A percentile compares a stretch with the other conserved stretches of the same genome.
Evolutionary conservation across 2,888 invertebrate species (phyloP).

Genomic region (Busseola fusca): DNA sequence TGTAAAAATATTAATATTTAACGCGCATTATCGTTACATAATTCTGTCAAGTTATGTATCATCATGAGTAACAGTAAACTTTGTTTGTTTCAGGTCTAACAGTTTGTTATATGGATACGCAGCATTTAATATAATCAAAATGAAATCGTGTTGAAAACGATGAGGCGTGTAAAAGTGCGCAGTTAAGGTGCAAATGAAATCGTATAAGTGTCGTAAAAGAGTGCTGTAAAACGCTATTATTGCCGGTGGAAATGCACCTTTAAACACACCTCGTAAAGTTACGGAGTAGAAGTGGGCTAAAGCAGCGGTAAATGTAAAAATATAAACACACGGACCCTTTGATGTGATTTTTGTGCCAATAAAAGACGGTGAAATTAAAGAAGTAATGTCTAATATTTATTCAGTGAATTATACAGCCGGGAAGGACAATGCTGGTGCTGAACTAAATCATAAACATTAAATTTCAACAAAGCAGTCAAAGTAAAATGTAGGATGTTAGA

Average conservation of each 20-base stretch:
- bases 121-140: slow-evolving; percentile 28
- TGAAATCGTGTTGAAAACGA: slow-evolving; percentile 27
- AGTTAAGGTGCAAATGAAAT: slow-evolving; percentile 54
- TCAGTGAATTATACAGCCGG: neutral
- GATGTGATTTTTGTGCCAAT: slow-evolving; percentile 2
- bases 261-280: slow-evolving; percentile 21
- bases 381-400: neutral
- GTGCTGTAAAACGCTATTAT: slow-evolving; percentile 31
- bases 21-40: neutral
- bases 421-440: neutral
- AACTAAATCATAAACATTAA: neutral
- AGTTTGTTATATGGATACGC: neutral
- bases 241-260: slow-evolving; percentile 20
- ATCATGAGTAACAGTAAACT: slow-evolving; percentile 28
- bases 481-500: neutral
- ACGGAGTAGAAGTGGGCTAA: neutral
- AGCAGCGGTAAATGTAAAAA: neutral
- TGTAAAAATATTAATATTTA: neutral
- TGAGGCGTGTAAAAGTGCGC: slow-evolving; percentile 33
- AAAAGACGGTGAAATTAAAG: neutral
- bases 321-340: slow-evolving; percentile 11
- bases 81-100: slow-evolving; percentile 53
- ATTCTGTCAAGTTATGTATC: slow-evolving; percentile 12
- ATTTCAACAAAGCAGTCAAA: neutral
- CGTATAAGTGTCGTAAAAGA: slow-evolving; percentile 39